Evolutionary conservation across 2,113 vertebrate genomes (phyloP).

Genomic region (Seriola rivoliana): DNA sequence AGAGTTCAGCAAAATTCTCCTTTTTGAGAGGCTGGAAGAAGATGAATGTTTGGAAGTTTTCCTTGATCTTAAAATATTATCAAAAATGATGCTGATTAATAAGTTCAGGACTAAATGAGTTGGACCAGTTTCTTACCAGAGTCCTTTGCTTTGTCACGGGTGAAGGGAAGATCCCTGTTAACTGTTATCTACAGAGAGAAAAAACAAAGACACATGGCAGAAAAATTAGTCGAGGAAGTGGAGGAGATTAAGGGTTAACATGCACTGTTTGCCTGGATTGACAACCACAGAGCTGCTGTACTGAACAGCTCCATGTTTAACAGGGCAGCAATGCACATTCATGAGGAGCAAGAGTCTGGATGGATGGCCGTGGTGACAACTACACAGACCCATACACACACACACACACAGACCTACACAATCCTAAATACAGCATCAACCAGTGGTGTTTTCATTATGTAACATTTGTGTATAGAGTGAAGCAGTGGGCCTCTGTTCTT

Average conservation of each 20-base stretch:
- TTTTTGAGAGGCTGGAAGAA: neutral
- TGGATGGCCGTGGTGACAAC: slow-evolving; percentile 2
- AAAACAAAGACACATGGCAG: slow-evolving; percentile 37
- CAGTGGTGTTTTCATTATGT: slow-evolving; percentile 71
- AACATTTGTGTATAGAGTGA: slow-evolving; percentile 65
- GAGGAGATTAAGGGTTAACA: slow-evolving; percentile 23
- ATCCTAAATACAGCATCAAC: slow-evolving; percentile 30
- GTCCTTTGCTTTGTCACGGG: slow-evolving; percentile 68
- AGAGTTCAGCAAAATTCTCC: neutral
- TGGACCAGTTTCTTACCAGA: slow-evolving; percentile 73
- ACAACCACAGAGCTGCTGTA: slow-evolving; percentile 5
- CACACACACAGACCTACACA: slow-evolving; percentile 9
- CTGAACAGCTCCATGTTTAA: slow-evolving; percentile 22
- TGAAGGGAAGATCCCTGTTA: slow-evolving; percentile 37
- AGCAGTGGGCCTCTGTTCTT: slow-evolving; percentile 61
- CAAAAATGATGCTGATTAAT: neutral
- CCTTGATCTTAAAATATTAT: neutral
- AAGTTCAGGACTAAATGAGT: neutral
- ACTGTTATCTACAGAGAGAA: slow-evolving; percentile 63
- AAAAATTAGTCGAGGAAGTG: slow-evolving; percentile 16
- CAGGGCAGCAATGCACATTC: slow-evolving; percentile 32
- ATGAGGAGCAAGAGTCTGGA: neutral
- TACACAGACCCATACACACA: slow-evolving; percentile 23
- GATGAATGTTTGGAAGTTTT: neutral
- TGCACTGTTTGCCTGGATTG: slow-evolving; percentile 5